Percentiles rank a stretch among this genome's conserved stretches.
Evolutionary conservation across 2,888 invertebrate genomes (phyloP).

Genomic region (Steinernema hermaphroditum): DNA sequence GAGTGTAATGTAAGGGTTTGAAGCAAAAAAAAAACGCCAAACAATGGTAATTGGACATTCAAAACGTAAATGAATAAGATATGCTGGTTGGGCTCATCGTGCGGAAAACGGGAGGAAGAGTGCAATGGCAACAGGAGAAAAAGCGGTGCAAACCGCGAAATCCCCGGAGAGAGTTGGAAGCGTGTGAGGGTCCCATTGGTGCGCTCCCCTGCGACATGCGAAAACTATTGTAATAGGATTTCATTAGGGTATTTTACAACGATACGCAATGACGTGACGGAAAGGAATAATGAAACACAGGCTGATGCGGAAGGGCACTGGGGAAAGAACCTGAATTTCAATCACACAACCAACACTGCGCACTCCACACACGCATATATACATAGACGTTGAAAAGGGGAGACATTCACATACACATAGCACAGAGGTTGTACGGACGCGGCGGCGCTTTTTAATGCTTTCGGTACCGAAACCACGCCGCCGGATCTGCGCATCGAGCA

Average conservation of each 20-base stretch:
- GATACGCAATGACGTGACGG: slow-evolving; percentile 24
- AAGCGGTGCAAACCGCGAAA: slow-evolving; percentile 13
- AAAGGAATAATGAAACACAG: slow-evolving; percentile 27
- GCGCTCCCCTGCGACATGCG: slow-evolving; percentile 17
- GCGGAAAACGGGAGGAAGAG: slow-evolving; percentile 6
- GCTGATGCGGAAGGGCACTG: slow-evolving; percentile 29
- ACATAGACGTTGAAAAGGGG: slow-evolving; percentile 13
- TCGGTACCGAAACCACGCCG: slow-evolving; percentile 5
- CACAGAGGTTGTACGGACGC: slow-evolving; percentile 12
- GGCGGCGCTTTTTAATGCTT: background rate
- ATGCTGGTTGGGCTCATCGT: background rate
- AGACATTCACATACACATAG: slow-evolving; percentile 26
- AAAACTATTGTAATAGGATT: slow-evolving; percentile 27
- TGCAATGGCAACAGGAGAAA: background rate
- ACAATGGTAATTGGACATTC: background rate
- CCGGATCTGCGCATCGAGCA: background rate
- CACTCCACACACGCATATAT: slow-evolving; percentile 29
- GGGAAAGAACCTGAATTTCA: slow-evolving; percentile 31
- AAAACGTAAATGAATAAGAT: background rate
- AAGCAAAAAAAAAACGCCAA: background rate
- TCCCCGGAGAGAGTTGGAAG: background rate
- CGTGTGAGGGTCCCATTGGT: background rate
- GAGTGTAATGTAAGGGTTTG: background rate
- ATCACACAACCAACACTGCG: slow-evolving; percentile 30
- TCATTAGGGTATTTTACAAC: slow-evolving; percentile 24